Evolutionary conservation across 2,888 invertebrate species (phyloP).

Genomic region (Gasteruption jaculator): DNA sequence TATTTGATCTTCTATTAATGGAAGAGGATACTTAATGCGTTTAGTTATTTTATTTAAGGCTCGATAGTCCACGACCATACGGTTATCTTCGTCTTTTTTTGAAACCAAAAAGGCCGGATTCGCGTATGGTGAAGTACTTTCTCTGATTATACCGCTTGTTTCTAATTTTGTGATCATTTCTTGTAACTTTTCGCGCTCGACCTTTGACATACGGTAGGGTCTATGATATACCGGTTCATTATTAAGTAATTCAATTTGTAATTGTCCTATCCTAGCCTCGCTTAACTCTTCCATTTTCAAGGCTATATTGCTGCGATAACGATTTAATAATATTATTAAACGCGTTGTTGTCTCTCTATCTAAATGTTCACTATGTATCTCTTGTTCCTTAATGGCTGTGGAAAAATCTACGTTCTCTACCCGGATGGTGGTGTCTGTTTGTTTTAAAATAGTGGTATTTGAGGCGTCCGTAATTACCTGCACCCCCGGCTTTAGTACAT

Average conservation of each 20-base stretch:
- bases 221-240: constrained; percentile 22
- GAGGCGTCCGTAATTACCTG: constrained; percentile 10
- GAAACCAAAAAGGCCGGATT: constrained; percentile 30
- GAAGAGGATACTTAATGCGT: constrained; percentile 39
- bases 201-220: constrained; percentile 21
- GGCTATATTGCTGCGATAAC: constrained; percentile 5
- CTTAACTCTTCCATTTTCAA: constrained; percentile 7
- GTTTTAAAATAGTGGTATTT: constrained; percentile 6
- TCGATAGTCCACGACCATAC: constrained; percentile 32
- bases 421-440: not conserved
- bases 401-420: not conserved
- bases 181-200: constrained; percentile 23
- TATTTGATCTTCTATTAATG: constrained; percentile 43
- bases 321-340: constrained; percentile 11
- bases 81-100: constrained; percentile 26
- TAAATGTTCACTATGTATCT: constrained; percentile 9
- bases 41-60: constrained; percentile 35
- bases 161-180: constrained; percentile 21
- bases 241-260: constrained; percentile 22
- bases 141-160: constrained; percentile 21
- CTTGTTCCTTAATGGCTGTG: constrained; percentile 1
- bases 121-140: constrained; percentile 23
- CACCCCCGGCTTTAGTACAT: constrained; percentile 20
- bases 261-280: constrained; percentile 12
- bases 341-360: not conserved